A percentile compares a stretch with the other conserved stretches of the same genome.
Conservation (phyloP, 1,140 invertebrate species). For the Diuraphis noxia region DNA sequence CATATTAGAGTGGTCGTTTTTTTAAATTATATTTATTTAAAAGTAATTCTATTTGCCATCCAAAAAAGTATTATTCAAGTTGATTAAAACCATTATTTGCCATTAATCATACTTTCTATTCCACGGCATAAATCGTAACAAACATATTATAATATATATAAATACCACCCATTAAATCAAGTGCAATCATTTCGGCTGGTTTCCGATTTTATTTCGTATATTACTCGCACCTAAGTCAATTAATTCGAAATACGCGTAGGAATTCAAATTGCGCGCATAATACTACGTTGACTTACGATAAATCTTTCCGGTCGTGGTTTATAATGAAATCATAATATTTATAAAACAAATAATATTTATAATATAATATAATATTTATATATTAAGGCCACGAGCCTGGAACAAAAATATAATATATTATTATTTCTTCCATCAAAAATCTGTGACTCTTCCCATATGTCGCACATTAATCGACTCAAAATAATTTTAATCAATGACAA, state of each 20-base stretch:
- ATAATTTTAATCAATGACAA: not conserved
- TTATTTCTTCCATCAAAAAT: not conserved
- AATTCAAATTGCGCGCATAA: not conserved
- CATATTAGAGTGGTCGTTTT: not conserved
- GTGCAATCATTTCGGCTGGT: not conserved
- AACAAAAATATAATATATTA: not conserved
- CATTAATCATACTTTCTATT: not conserved
- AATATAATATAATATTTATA: too few relatives aligned
- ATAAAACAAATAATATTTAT: too few relatives aligned
- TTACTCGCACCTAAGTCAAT: not conserved
- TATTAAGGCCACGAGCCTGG: not conserved
- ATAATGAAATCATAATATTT: too few relatives aligned
- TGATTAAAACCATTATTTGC: not conserved
- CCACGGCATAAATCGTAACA: not conserved
- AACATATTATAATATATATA: not conserved
- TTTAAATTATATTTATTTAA: constrained; percentile 13
- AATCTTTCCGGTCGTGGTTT: not conserved
- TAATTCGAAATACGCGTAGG: not conserved
- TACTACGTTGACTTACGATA: not conserved
- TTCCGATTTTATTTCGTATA: not conserved
- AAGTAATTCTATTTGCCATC: not conserved
- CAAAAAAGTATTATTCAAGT: not conserved
- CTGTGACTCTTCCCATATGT: not conserved
- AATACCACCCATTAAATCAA: not conserved
- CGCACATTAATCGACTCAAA: not conserved